Evolutionary conservation across 2,797 vertebrate species (phyloP), one percentile per base, ranked within the genome.

Genomic region (Brotogeris chrysoptera): DNA sequence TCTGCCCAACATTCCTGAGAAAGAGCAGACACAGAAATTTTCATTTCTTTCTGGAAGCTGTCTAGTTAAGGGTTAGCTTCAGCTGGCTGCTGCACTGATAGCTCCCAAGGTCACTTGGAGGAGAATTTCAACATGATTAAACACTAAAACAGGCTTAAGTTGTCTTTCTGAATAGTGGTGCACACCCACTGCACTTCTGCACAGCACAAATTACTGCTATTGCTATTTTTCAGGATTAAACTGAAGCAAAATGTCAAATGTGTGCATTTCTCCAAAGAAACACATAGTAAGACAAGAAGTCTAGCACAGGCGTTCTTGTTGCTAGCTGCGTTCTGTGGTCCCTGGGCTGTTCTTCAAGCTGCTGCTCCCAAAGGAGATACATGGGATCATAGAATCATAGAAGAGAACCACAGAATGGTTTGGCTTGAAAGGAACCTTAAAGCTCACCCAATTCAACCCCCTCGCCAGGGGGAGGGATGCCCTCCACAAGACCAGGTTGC

Each of bases 21-120:
- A 96, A 86, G 10, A 95, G 74, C 10, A 96, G 82, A 88, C 76
- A 82, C 41, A 76, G 10, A 76, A 89, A 90, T 82, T 78, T 92
- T 92, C 28, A 70, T 95, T 96, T 96, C 73, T 74, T 85, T 81
- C 81, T 95, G 36, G 66, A 96, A 95, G 59, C 59, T 38, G 15
- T 55, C 64, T 64, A 87, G 44, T 68, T 90, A 90, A 91, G 59
- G 28, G 12, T 81, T 90, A 88, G 63, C 83, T 90, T 92, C 55
- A 91, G 34, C 61, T 86, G 72, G 65, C 70, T 80, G 63, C 79
- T 77, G 69, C 4, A 9, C 43, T 15, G 9, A 53, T 53, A 92
- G 61, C 38, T 83, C 55, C 55, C 65, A 91, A 90, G 65, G 89
- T 70, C 70, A 82, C 78, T 76, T 74, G n/a, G 73, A 88, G 23